Evolutionary conservation across 2,797 vertebrate species (phyloP), one percentile per base, ranked within the genome.

Genomic region (Enteromius thamalakanensis): DNA sequence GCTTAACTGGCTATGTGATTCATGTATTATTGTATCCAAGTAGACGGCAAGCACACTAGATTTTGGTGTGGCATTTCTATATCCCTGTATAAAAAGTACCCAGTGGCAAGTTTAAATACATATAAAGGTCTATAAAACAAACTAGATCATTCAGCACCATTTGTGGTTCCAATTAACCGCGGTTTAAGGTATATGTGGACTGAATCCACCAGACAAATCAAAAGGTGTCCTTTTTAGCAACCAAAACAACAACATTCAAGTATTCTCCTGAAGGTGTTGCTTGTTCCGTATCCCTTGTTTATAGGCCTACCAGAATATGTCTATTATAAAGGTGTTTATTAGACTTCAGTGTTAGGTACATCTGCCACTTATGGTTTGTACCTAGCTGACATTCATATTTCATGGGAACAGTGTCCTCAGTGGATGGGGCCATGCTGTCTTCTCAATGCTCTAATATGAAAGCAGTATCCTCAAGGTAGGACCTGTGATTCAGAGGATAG

Each of bases 381-480:
- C 49, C 49, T 58, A 53, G 78, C 32, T 82, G 62, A 68, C 81
- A 55, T 67, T 45, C 81, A 55, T 62, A 76, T 76, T 76, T 58
- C 81, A 76, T 47, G 72, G 49, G 62, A 76, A 55, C 19, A 26
- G 15, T 75, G n/a, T 67, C 47, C 47, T 82, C 12, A 29, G 60
- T 32, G 45, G 62, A 75, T 40, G 60, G 45, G 70, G 70, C 9
- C 60, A 65, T 55, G 19, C 23, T 58, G 62, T 76, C 49, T 68
- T 68, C 64, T 65, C 67, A 55, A 45, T 58, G 47, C 26, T n/a
- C 37, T 76, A 58, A 76, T 76, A 42, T 82, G 37, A 82, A 37
- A 82, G 72, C 23, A 68, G 29, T 45, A 58, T 76, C 34, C 62
- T 82, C 72, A 45, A 76, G 49, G 72, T 19, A 82, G 62, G 3